phyloP scores from a whole-genome alignment of 2,113 vertebrate species.

The Tachysurus fulvidraco region DNA sequence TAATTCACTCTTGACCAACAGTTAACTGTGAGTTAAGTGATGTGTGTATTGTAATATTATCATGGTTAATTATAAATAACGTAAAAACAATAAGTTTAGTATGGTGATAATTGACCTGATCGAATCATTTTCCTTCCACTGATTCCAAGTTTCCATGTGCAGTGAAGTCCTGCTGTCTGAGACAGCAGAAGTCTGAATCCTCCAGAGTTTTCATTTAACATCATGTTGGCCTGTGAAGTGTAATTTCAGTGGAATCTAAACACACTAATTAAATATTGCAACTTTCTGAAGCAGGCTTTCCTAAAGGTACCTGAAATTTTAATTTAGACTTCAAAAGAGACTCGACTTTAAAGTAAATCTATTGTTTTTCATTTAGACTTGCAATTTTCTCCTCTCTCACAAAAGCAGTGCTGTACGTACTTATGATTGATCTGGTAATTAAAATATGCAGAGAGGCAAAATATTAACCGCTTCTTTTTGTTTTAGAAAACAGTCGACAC shows the following conservation, averaged over 20 bases:
- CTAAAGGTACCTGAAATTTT: constrained; percentile 81
- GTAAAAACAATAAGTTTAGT: background rate
- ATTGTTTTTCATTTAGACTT: constrained; percentile 83
- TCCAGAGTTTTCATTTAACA: constrained; percentile 64
- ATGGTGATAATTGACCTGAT: background rate
- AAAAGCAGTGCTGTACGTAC: constrained; percentile 65
- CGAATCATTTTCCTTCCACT: constrained; percentile 1
- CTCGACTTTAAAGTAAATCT: constrained; percentile 82
- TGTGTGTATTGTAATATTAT: background rate
- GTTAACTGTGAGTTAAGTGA: background rate
- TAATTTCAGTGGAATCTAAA: constrained; percentile 77
- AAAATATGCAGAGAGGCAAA: constrained; percentile 82
- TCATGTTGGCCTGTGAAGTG: constrained; percentile 69
- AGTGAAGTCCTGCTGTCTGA: constrained; percentile 59
- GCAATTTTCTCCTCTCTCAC: constrained; percentile 75
- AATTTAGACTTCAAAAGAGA: constrained; percentile 83
- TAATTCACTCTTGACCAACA: background rate
- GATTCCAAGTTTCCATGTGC: constrained; percentile 37
- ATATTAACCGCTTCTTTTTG: constrained; percentile 79
- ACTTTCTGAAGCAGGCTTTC: constrained; percentile 74
- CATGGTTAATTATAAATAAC: background rate
- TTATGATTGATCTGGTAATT: constrained; percentile 86
- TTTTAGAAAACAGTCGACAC: constrained; percentile 81
- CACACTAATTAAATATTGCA: constrained; percentile 81
- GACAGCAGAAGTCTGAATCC: constrained; percentile 51